These are phyloP conservation scores for Gibbula magus DNA, from an alignment of 2,888 invertebrate species.

Conservation along the genomic window DNA sequence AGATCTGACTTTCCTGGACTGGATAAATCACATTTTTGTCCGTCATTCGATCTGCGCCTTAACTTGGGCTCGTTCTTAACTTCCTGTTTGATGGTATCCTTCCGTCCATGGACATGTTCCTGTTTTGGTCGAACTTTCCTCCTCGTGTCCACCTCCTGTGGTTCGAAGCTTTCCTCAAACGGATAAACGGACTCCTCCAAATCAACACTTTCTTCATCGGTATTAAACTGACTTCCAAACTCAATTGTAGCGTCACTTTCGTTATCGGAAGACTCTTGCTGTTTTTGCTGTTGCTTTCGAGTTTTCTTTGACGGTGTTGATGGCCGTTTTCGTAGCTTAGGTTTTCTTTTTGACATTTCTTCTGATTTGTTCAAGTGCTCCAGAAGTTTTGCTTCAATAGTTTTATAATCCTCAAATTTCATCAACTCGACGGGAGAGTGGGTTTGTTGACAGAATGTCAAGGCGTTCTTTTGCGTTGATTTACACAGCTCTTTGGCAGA, in stretches of 20 bases:
- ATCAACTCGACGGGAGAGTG: background rate
- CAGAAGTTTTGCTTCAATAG: background rate
- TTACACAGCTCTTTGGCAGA: background rate
- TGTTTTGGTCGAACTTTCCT: background rate
- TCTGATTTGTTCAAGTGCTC: background rate
- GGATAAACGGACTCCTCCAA: background rate
- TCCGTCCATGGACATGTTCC: background rate
- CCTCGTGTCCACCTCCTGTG: too few relatives aligned
- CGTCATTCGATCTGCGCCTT: background rate
- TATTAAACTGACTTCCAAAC: background rate
- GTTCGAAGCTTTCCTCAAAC: background rate
- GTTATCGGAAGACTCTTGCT: background rate
- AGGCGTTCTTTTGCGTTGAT: background rate
- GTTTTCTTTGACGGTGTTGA: background rate
- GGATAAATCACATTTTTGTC: background rate
- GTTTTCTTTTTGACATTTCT: background rate
- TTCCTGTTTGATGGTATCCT: background rate
- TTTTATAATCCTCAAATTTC: background rate
- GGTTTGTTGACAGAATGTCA: background rate
- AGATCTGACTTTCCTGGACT: background rate
- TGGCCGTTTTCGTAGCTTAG: background rate
- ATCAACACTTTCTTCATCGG: background rate
- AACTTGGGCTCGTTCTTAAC: background rate
- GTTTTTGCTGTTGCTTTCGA: background rate
- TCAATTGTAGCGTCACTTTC: background rate